Base-by-base conservation (phyloP, 2,888 invertebrate species). In the Encarsia formosa region DNA sequence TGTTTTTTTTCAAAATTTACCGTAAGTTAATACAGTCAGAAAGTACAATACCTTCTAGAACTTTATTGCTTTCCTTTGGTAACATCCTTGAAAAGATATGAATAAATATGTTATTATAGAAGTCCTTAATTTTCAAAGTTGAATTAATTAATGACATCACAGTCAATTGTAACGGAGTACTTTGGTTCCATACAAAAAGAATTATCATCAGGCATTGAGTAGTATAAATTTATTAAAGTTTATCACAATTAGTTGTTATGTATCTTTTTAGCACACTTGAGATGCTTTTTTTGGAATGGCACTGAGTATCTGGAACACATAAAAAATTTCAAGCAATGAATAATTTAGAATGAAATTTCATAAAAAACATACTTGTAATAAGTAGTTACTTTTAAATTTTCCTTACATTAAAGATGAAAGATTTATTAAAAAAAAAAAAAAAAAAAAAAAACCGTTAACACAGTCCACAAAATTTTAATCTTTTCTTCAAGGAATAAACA, bases 291-390 rank as follows among this genome's bases (percentile, higher is more conserved):
- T 59, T 64, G 62, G 62, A 67, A 69, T 68, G 67, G 65, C 69
- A 69, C 68, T 65, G 63, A 50, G 43, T 64, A 65, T 66, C 70
- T 70, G 64, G 23, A 64, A 64, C 50, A 44, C 32, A 46, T 23
- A 48, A 47, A 57, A 46, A 32, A 57, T 26, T 18, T 2, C 13
- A 23, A 15, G n/a, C n/a, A n/a, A n/a, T n/a, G n/a, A n/a, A n/a
- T n/a, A n/a, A n/a, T n/a, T n/a, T n/a, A n/a, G n/a, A n/a, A n/a
- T n/a, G n/a, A n/a, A n/a, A n/a, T n/a, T n/a, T n/a, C n/a, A n/a
- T n/a, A n/a, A n/a, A n/a, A n/a, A n/a, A n/a, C n/a, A n/a, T n/a
- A n/a, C n/a, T n/a, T n/a, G n/a, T n/a, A n/a, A n/a, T n/a, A n/a
- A n/a, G n/a, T n/a, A n/a, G n/a, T n/a, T n/a, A n/a, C n/a, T n/a